These are phyloP conservation scores for Pelobates fuscus DNA, from an alignment of 2,113 vertebrate genomes.

Conservation along the genomic window DNA sequence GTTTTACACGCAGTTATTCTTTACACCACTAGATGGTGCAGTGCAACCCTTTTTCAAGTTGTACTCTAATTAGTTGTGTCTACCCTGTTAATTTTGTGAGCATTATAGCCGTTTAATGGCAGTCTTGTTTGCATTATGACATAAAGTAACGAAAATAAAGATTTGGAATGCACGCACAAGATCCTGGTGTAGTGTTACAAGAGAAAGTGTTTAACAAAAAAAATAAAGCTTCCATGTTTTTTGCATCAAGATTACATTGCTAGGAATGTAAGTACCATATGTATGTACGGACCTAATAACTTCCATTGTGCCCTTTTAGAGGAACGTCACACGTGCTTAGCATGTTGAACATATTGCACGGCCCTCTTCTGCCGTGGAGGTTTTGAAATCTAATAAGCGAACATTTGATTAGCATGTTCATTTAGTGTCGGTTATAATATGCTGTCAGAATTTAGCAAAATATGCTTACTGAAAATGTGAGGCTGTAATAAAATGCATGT, in stretches of 20 bases:
- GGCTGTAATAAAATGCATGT: slow-evolving; percentile 30
- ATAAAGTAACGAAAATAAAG: slow-evolving; percentile 44
- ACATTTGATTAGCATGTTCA: slow-evolving; percentile 47
- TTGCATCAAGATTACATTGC: slow-evolving; percentile 19
- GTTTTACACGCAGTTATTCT: background rate
- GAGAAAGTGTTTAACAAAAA: slow-evolving; percentile 37
- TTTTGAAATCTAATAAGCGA: slow-evolving; percentile 39
- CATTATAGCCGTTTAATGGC: slow-evolving; percentile 31
- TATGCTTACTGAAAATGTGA: slow-evolving; percentile 11
- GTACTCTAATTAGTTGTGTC: background rate
- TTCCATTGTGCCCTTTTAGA: background rate
- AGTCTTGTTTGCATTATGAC: slow-evolving; percentile 38
- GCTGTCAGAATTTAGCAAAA: slow-evolving; percentile 11
- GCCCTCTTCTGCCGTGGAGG: slow-evolving; percentile 1
- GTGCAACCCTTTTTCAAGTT: slow-evolving; percentile 21
- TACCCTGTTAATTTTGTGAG: background rate
- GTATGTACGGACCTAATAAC: slow-evolving; percentile 29
- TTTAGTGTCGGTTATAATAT: slow-evolving; percentile 18
- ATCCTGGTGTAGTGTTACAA: slow-evolving; percentile 32
- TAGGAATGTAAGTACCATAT: slow-evolving; percentile 35
- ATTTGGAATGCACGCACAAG: slow-evolving; percentile 41
- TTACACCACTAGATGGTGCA: slow-evolving; percentile 60
- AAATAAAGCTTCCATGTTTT: slow-evolving; percentile 16
- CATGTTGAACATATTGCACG: background rate
- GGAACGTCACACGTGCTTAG: background rate